These are phyloP conservation scores for Plumapathes pennacea DNA, from an alignment of 92 coral and sea anemone genomes.

Conservation along the genomic window DNA sequence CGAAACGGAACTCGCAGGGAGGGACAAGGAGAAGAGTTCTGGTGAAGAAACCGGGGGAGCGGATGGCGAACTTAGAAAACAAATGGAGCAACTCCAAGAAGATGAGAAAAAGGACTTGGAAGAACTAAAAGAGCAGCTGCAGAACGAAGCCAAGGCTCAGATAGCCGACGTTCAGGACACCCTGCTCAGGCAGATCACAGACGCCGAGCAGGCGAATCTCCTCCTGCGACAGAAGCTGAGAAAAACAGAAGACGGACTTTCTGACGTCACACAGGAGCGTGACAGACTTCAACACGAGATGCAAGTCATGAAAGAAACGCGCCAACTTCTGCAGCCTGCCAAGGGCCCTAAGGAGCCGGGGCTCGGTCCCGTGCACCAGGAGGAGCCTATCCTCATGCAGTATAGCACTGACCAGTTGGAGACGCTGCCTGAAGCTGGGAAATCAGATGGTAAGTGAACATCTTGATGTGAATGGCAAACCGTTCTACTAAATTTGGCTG, in stretches of 20 bases:
- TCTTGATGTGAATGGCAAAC: too few species aligned
- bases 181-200: conserved; percentile 61
- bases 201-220: conserved; percentile 66
- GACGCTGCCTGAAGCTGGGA: conserved; percentile 58
- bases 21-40: conserved; percentile 4
- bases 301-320: conserved; percentile 54
- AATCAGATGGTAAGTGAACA: conserved; percentile 31
- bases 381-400: conserved; percentile 63
- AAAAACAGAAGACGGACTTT: conserved; percentile 43
- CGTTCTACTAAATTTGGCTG: too few species aligned
- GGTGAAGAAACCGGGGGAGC: conserved; percentile 23
- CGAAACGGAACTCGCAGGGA: conserved; percentile 11
- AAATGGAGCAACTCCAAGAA: conserved; percentile 33
- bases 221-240: conserved; percentile 54
- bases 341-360: conserved; percentile 44
- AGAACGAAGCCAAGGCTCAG: conserved; percentile 73
- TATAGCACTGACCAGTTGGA: conserved; percentile 62
- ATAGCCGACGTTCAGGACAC: conserved; percentile 71
- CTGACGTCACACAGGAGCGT: conserved; percentile 60
- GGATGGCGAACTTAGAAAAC: background rate
- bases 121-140: conserved; percentile 54
- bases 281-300: conserved; percentile 67
- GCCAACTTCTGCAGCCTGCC: conserved; percentile 28
- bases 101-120: conserved; percentile 55
- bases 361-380: conserved; percentile 55